These are phyloP conservation scores for Campylomormyrus numenius DNA, from an alignment of 2,113 vertebrate genomes.

Conservation along the genomic window DNA sequence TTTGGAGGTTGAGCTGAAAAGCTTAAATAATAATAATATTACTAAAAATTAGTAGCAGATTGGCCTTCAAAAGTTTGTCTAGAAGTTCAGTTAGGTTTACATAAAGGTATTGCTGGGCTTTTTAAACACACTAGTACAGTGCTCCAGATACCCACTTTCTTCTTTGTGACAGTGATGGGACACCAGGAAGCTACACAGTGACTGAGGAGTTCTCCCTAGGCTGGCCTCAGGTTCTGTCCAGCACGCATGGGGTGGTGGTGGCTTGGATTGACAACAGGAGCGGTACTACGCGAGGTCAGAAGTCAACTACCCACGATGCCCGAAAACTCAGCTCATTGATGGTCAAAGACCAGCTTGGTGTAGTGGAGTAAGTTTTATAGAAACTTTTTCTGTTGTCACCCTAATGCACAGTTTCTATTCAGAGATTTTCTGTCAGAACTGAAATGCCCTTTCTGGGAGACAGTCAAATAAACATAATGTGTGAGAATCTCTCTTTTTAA, in stretches of 20 bases:
- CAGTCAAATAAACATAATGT: background rate
- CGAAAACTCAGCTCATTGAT: constrained; percentile 55
- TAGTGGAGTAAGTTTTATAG: constrained; percentile 59
- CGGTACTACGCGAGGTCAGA: constrained; percentile 54
- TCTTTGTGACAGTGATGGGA: constrained; percentile 53
- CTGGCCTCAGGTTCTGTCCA: constrained; percentile 65
- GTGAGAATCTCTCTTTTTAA: background rate
- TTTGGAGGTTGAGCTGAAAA: background rate
- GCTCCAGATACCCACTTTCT: background rate
- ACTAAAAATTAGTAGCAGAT: background rate
- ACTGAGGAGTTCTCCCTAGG: constrained; percentile 65
- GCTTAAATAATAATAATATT: background rate
- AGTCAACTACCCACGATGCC: constrained; percentile 47
- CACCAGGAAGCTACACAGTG: constrained; percentile 55
- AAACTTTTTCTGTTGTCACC: background rate
- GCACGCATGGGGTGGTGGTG: constrained; percentile 56
- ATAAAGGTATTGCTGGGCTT: background rate
- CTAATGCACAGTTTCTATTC: background rate
- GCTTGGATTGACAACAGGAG: constrained; percentile 62
- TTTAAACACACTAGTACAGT: background rate
- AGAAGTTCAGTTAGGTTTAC: background rate
- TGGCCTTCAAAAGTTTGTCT: background rate
- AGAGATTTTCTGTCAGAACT: background rate
- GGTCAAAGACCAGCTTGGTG: constrained; percentile 62
- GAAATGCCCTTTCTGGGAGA: background rate